Evolutionary conservation across 2,113 vertebrate genomes (phyloP), one percentile per base, ranked within the genome.

Genomic region (Trichomycterus rosablanca): DNA sequence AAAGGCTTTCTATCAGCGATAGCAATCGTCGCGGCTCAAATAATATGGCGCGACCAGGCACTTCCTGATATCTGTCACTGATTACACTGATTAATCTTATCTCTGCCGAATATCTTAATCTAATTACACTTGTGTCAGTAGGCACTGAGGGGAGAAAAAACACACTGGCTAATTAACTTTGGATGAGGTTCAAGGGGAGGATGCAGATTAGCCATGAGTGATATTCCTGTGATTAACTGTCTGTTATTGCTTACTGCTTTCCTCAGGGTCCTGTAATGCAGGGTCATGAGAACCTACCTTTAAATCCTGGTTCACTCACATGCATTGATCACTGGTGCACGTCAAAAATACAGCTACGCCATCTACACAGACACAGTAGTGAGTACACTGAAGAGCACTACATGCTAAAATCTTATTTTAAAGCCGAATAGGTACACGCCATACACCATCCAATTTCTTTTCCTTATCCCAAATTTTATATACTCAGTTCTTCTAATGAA

Each of bases 51-150:
- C 51, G 58, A 34, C 48, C 67, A 58, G n/a, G 63, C 70, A 67
- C 26, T 56, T 49, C 42, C 62, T 60, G 62, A 60, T 71, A 66
- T 71, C 55, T 67, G 60, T 58, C 52, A 63, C 50, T 51, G 64
- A 67, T 73, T 56, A 39, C 46, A 56, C 66, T 68, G 67, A 73
- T 73, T 65, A 58, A 59, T 60, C 39, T 54, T 55, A 60, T 66
- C 62, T 63, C 51, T 49, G 48, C 59, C 64, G 67, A 65, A 73
- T 63, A 68, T 56, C 64, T 69, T 72, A 52, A 75, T 75, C 44
- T 70, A 70, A 67, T 70, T 67, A 67, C 52, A 66, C 45, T 49
- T 53, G 60, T 62, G 71, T 74, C 64, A 44, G 56, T 56, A 18
- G 39, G 39, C 68, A 53, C 32, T 39, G 43, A 68, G 24, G 44